Base-by-base conservation (phyloP, 2,797 vertebrate species). In the Hydrocynus forskahlii region DNA sequence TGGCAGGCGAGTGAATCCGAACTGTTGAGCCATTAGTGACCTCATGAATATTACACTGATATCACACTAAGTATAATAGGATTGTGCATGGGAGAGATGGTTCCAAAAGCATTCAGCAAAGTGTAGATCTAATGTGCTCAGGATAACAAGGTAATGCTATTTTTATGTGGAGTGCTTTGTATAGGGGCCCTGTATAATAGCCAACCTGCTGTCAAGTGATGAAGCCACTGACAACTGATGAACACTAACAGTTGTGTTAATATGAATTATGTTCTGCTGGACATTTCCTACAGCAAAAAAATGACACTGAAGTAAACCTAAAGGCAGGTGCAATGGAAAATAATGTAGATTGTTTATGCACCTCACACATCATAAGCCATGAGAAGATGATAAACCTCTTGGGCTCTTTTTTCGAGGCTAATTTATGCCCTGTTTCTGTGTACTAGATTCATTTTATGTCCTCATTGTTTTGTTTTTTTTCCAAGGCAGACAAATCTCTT, bases 1-100 rank as follows among this genome's bases (percentile, higher is more conserved):
- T 16, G 23, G 13, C 25, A 13, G 3, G 23, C 29, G 25, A 63
- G 23, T 25, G 60, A 29, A 23, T 29, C 23, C 0, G 60, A 43
- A 25, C 19, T 59, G 75, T 66, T 38, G n/a, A 62, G 21, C 6
- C 52, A 52, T 48, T 75, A 81, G 60, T 48, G 67, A 12, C 55
- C 12, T 13, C 60, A 55, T 77, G 25, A 82, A 82, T 77, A 76
- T 77, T 78, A 23, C 23, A 73, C 48, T 72, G 48, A 25, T 35
- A 6, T 67, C 64, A 67, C 35, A 71, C 16, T 25, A 16, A 62
- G 12, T 62, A 13, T 62, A 14, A 63, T 25, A 1, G 12, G 60
- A 63, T 63, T 29, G 60, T 29, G 13, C 48, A 10, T 52, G 12
- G 13, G 48, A 52, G 48, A 14, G 48, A 52, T 52, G 23, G 4